Base-by-base conservation (phyloP, 2,113 vertebrate genomes). In the Pogona vitticeps region DNA sequence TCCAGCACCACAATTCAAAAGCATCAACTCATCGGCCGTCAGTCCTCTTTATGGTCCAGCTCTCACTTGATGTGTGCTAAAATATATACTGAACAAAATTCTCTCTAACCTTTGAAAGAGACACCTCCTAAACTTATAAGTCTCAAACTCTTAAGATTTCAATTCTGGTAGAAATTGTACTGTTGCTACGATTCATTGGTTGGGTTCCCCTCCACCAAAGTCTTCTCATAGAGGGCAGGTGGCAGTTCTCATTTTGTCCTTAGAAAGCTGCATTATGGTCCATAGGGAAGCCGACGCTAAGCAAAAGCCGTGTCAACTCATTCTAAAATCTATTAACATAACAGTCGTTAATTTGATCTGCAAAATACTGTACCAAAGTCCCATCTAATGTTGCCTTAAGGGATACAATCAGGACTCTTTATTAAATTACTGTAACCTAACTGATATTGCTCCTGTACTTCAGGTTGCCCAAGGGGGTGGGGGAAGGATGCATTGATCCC, bases 311-410 rank as follows among this genome's bases (percentile, higher is more conserved):
- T 88, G 90, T 89, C 95, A 93, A 90, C 83, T 85, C 77, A 85
- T 88, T 88, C 94, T 88, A 93, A 92, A 92, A 92, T 77, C 93
- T 86, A 88, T 95, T 95, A 93, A 95, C 38, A 81, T 72, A 81
- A 72, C 88, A 93, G 65, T 77, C 0, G 2, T 87, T 93, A 93
- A 94, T 95, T 91, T 93, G 88, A 94, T 95, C 94, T 93, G 87
- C 79, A 89, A 91, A 94, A 92, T 88, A 90, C 88, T 92, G 89
- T 88, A 93, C 90, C 91, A 87, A 89, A 90, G 86, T 93, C 80
- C 92, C 85, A 86, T 84, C 81, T 81, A 90, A 92, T 86, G 89
- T 93, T 90, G 91, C 93, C 95, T 94, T 94, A 90, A 91, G 93
- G 89, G 86, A 93, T 88, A 88, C 33, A 84, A 73, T 58, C 70